These are phyloP conservation scores for Chaetorhynchus papuensis DNA, from an alignment of 2,113 vertebrate species.

Conservation along the genomic window DNA sequence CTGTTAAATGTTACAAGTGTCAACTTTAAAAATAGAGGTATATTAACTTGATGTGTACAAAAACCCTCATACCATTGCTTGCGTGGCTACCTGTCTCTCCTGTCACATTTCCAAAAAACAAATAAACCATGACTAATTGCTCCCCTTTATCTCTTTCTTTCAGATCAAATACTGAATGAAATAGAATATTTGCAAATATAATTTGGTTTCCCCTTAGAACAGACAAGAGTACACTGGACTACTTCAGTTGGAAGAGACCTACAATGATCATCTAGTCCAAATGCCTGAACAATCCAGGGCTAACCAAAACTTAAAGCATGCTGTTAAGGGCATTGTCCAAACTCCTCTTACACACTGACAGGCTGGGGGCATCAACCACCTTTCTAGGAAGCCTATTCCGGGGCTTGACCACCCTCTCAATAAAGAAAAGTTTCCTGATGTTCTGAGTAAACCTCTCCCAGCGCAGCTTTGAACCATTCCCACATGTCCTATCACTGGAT, in stretches of 20 bases:
- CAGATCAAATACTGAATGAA: neutral
- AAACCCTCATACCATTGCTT: neutral
- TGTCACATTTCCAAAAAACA: neutral
- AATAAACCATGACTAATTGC: neutral
- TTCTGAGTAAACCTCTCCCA: neutral
- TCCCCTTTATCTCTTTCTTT: neutral
- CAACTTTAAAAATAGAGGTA: neutral
- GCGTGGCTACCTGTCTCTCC: neutral
- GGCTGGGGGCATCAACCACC: rapidly evolving
- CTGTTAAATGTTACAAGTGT: neutral
- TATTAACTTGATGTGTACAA: neutral
- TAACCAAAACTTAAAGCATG: neutral
- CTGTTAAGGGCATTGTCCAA: neutral
- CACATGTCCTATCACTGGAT: neutral
- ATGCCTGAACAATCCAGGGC: neutral
- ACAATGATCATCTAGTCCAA: neutral
- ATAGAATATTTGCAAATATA: neutral
- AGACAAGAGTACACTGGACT: neutral
- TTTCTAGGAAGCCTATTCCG: neutral
- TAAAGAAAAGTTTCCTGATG: neutral
- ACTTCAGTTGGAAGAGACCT: neutral
- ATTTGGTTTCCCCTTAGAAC: neutral
- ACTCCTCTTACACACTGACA: neutral
- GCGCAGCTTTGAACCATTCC: neutral
- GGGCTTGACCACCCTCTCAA: neutral